Conservation (phyloP, 2,888 invertebrate species). For the Tenthredo distinguenda region DNA sequence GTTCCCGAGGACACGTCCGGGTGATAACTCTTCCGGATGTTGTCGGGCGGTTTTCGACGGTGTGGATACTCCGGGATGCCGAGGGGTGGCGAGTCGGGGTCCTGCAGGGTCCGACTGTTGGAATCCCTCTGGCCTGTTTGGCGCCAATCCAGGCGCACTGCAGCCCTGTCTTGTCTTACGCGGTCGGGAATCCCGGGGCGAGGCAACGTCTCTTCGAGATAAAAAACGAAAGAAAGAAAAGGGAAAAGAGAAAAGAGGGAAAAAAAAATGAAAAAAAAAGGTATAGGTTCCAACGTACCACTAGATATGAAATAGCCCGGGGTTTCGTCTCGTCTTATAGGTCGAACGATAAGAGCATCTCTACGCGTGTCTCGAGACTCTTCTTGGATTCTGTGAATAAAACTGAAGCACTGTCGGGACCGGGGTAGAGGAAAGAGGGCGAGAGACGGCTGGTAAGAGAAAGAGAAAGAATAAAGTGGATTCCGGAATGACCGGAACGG, state of each 20-base stretch:
- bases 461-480: conserved; percentile 45
- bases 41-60: conserved; percentile 59
- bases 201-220: neutral
- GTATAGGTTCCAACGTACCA: neutral
- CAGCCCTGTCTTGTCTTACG: conserved; percentile 62
- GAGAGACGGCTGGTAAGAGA: neutral
- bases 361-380: conserved; percentile 29
- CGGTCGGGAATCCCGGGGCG: conserved; percentile 9
- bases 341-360: conserved; percentile 10
- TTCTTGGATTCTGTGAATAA: conserved; percentile 42
- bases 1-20: conserved; percentile 43
- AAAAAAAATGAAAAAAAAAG: neutral
- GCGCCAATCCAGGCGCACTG: conserved; percentile 76
- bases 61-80: conserved; percentile 8
- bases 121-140: conserved; percentile 69
- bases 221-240: neutral
- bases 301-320: conserved; percentile 1
- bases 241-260: neutral
- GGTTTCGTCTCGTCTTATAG: conserved; percentile 6
- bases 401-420: conserved; percentile 21
- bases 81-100: neutral
- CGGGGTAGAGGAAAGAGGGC: neutral
- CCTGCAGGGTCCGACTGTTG: conserved; percentile 1
- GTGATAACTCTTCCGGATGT: conserved; percentile 54
- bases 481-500: conserved; percentile 44